phyloP scores from a whole-genome alignment of 2,797 vertebrate species.

The Masticophis lateralis region DNA sequence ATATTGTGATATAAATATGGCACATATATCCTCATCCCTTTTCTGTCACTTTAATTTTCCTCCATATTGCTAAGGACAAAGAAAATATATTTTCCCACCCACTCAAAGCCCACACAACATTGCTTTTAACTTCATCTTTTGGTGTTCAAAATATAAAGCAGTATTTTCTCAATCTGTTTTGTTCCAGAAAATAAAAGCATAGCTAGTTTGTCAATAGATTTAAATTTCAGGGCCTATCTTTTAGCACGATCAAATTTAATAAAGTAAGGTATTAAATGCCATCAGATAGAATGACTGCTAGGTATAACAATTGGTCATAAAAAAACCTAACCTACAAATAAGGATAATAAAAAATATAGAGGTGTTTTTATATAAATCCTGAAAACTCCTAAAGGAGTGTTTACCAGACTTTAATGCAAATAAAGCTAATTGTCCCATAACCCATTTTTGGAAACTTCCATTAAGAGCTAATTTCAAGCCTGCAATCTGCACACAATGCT shows the following conservation, averaged over 20 bases:
- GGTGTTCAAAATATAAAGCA: background rate
- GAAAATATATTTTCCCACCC: background rate
- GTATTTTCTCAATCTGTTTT: background rate
- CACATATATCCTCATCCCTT: background rate
- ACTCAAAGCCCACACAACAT: background rate
- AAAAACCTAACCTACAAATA: background rate
- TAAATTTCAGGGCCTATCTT: background rate
- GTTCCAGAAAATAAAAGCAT: background rate
- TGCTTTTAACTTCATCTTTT: background rate
- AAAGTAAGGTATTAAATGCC: background rate
- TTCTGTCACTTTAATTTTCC: conserved; percentile 17
- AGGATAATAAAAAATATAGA: background rate
- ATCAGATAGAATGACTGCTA: background rate
- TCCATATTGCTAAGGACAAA: conserved; percentile 1
- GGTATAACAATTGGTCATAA: background rate
- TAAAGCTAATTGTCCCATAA: background rate
- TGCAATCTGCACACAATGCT: background rate
- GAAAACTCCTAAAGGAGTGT: background rate
- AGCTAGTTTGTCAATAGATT: background rate
- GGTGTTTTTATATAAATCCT: background rate
- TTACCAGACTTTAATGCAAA: background rate
- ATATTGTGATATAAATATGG: background rate
- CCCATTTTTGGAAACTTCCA: background rate
- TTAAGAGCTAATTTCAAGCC: background rate
- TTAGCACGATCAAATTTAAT: background rate